Base-by-base conservation (phyloP, 1,140 invertebrate genomes). In the Drosophila athabasca region DNA sequence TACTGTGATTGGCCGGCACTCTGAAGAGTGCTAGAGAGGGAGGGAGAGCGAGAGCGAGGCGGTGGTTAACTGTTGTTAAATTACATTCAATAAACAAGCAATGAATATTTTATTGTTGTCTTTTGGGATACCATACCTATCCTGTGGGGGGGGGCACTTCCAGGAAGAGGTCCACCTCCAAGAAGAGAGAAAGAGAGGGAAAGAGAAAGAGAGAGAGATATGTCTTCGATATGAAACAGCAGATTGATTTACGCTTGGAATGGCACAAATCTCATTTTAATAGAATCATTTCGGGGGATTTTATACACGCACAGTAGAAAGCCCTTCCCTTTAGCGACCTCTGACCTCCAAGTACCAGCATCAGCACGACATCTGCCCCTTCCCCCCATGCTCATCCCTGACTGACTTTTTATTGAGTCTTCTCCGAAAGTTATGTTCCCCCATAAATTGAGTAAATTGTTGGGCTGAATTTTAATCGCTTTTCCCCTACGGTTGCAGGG, bases 81-180 rank as follows among this genome's bases (percentile, higher is more conserved):
- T 87, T 87, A 85, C 82, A 87, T 87, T 85, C 82, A 85, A 85
- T 85, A 85, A 85, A 85, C 81, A 85, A 87, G 81, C 81, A 71
- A 88, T 88, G 83, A 88, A 83, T 79, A 88, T 88, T 88, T 88
- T 88, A 88, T 88, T 88, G 79, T 82, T 80, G 78, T 80, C 75
- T 72, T 76, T 65, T 62, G 31, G 31, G 2, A 35, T 11, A 35
- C 31, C 2, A 35, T 35, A 35, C 31, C 31, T 35, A 35, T 35
- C 31, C 31, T 9, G 31, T 35, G 31, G 31, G 31, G 31, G 31
- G 31, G 2, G 31, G 31, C 31, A 35, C 31, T 35, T 35, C 9
- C 31, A 35, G 8, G 31, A 35, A 9, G 31, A 35, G 31, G 6
- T 84, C 71, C 72, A 67, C 53, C 52, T 61, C 64, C 50, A 13